Base-by-base conservation (phyloP, 2,888 invertebrate species). In the Drosophila emarginata region DNA sequence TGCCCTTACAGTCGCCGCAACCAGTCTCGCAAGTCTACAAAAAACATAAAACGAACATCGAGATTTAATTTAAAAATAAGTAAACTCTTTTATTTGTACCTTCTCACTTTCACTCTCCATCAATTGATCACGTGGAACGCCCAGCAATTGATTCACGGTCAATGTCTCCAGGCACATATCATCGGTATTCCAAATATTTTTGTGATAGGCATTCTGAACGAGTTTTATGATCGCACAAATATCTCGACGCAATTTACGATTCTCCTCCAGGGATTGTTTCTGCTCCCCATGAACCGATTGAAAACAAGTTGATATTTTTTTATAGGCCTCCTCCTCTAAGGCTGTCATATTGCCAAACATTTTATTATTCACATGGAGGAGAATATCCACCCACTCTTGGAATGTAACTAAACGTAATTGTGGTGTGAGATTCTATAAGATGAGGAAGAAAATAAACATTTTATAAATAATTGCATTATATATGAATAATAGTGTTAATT, bases 371-470 rank as follows among this genome's bases (percentile, higher is more conserved):
- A 95, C 94, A 58, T 94, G 93, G 1, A 93, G 92, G 64, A 95
- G 90, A 86, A 94, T 93, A 54, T 92, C 92, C n/a, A 95, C 93
- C 94, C 95, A 95, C 78, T 94, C 93, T 32, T 85, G 92, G 89
- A 91, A 94, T 89, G 95, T 93, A 40, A 93, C 92, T 75, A 95
- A 91, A 90, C 95, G 95, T 78, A 94, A 92, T 95, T 96, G 86
- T 4, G 90, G 12, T 6, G 60, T 11, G 14, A 54, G 45, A 6
- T 9, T 23, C 70, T 72, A 21, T 5, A 89, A 69, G 11, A 26
- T 6, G 4, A 26, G 3, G 5, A 26, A 26, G 5, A 5, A 26
- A 26, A 26, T 4, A 26, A 5, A 26, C 4, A 5, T 26, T 26
- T 5, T 0, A 5, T 26, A 26, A 26, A 5, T 32, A 32, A 32